phyloP scores from a whole-genome alignment of 2,888 invertebrate genomes.

The Hololepta plana region DNA sequence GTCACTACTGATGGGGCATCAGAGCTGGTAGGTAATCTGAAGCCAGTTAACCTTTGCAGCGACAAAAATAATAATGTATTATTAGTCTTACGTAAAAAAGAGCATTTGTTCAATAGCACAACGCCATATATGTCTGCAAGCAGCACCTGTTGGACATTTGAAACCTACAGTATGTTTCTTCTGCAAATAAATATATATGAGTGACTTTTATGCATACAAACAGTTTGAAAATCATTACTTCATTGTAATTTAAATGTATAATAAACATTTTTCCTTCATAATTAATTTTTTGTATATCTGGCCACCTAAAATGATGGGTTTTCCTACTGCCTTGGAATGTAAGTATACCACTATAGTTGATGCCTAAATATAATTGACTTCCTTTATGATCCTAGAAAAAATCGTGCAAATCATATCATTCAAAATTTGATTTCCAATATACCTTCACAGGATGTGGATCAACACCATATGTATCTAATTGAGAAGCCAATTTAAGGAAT shows the following conservation, averaged over 20 bases:
- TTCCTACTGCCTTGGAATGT: conserved; percentile 88
- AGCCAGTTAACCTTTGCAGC: too few species aligned
- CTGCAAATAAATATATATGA: conserved; percentile 32
- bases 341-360: conserved; percentile 87
- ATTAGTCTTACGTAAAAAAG: conserved; percentile 76
- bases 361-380: conserved; percentile 80
- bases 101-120: conserved; percentile 96
- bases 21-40: conserved; percentile 70
- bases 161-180: conserved; percentile 90
- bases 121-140: conserved; percentile 92
- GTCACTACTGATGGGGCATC: conserved; percentile 71
- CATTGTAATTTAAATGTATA: conserved; percentile 79
- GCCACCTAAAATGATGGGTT: conserved; percentile 92
- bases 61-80: conserved; percentile 2
- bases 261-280: conserved; percentile 98
- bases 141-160: conserved; percentile 81
- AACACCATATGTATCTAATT: conserved; percentile 90
- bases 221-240: conserved; percentile 38
- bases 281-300: conserved; percentile 87
- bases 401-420: conserved; percentile 5
- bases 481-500: conserved; percentile 80
- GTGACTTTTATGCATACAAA: not conserved
- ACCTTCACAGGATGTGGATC: conserved; percentile 98
- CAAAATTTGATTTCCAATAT: conserved; percentile 9
- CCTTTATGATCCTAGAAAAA: conserved; percentile 71